Evolutionary conservation across 2,113 vertebrate species (phyloP), one percentile per base, ranked within the genome.

Genomic region (Stictonetta naevosa): DNA sequence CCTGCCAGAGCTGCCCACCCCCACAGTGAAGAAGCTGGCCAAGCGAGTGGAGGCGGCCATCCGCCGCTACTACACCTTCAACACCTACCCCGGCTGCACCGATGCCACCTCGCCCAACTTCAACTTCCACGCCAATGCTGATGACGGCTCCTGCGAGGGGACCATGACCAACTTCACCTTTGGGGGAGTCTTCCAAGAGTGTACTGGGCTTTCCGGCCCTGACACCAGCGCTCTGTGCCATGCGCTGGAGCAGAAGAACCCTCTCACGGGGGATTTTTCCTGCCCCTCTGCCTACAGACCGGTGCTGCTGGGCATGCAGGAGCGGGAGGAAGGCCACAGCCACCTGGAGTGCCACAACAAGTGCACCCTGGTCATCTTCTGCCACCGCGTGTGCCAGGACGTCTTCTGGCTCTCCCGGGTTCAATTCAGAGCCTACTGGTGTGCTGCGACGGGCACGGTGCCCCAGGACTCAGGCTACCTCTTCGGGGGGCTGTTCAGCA

Each of bases 121-220:
- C 90, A 99, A 99, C 93, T 99, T 99, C 94, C 98, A 99, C 22
- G 99, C 99, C 81, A 99, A 99, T 36, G 58, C 90, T 0, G 98
- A 99, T 1, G 99, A 99, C 3, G 93, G 95, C 15, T 99, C 99
- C 16, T 99, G 99, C 0, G 6, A 98, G 0, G 99, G 98, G 20
- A 91, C 97, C 0, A 86, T 90, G 63, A 98, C 97, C 81, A 99
- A 99, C 87, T 98, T 99, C 91, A 99, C 98, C 84, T 99, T 99
- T 0, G 99, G 99, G 4, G 99, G 99, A 1, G 95, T 98, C 76
- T 99, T 98, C 88, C 99, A 99, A 94, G 25, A 95, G 46, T 99
- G 99, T 29, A 18, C 23, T 0, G 60, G 80, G 11, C 7, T 98
- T 33, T 75, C 88, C 0, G 98, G 96, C 5, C 18, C 22, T 0